These are phyloP conservation scores for Achlya flavicornis DNA, from an alignment of 2,888 invertebrate genomes.

Conservation along the genomic window DNA sequence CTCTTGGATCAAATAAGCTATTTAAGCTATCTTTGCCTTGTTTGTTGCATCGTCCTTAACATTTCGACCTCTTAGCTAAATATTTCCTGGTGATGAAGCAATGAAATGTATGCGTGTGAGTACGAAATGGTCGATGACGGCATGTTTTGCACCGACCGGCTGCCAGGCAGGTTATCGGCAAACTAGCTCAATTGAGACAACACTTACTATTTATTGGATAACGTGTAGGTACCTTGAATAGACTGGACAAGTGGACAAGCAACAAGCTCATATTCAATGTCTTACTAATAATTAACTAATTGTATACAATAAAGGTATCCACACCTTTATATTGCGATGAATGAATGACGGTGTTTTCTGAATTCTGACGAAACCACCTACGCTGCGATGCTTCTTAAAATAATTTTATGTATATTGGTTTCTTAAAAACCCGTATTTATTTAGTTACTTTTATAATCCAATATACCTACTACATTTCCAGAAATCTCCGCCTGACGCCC, in stretches of 20 bases:
- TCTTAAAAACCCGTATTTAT: too few species aligned
- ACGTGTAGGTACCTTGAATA: constrained; percentile 21
- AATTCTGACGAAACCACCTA: not conserved
- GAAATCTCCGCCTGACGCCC: too few species aligned
- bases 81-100: constrained; percentile 47
- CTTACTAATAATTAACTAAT: constrained; percentile 32
- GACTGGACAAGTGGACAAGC: constrained; percentile 20
- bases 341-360: not conserved
- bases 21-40: constrained; percentile 21
- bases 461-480: too few species aligned
- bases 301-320: constrained; percentile 13
- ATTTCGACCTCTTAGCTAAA: constrained; percentile 39
- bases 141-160: constrained; percentile 34
- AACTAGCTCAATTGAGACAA: constrained; percentile 69
- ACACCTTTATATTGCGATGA: not conserved
- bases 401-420: not conserved
- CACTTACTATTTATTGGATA: constrained; percentile 45
- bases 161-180: constrained; percentile 57
- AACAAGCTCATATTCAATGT: constrained; percentile 37
- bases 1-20: constrained; percentile 11
- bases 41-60: constrained; percentile 32
- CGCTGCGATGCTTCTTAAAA: not conserved
- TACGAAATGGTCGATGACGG: constrained; percentile 62
- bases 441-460: too few species aligned
- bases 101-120: constrained; percentile 30